phyloP scores from a whole-genome alignment of 2,888 invertebrate species.

The Lysandra coridon region DNA sequence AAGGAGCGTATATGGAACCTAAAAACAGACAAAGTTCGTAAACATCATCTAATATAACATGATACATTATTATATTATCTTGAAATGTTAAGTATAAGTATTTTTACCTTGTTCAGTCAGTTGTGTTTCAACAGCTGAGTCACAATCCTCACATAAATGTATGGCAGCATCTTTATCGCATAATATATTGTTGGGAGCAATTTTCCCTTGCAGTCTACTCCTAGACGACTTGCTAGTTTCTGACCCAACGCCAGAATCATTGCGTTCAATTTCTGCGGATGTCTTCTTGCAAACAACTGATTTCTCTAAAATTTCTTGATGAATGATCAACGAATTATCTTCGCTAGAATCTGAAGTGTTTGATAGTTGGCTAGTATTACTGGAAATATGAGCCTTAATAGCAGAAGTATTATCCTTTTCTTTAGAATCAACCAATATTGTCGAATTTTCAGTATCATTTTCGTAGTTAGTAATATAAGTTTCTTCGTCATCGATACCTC shows the following conservation, averaged over 20 bases:
- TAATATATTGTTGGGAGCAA: constrained; percentile 69
- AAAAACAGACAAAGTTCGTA: constrained; percentile 47
- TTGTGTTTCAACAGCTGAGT: constrained; percentile 88
- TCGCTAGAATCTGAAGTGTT: constrained; percentile 93
- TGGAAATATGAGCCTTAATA: constrained; percentile 77
- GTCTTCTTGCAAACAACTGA: constrained; percentile 79
- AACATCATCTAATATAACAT: background rate
- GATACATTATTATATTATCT: background rate
- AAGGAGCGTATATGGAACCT: constrained; percentile 87
- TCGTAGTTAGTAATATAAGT: constrained; percentile 83
- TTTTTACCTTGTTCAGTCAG: constrained; percentile 82
- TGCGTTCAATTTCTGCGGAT: constrained; percentile 90
- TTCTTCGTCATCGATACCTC: constrained; percentile 86
- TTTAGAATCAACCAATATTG: constrained; percentile 76
- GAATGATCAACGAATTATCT: constrained; percentile 86
- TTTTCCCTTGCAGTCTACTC: constrained; percentile 84
- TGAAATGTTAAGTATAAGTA: background rate
- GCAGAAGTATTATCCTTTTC: constrained; percentile 77
- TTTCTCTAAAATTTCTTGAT: constrained; percentile 80
- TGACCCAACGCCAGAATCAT: constrained; percentile 95
- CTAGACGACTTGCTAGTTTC: constrained; percentile 94
- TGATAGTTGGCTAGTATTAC: constrained; percentile 87
- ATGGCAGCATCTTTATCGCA: constrained; percentile 82
- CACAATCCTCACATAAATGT: constrained; percentile 92
- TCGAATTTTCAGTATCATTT: constrained; percentile 73